These are phyloP conservation scores for Felis catus DNA, from an alignment of 2,113 vertebrate genomes.

Conservation along the genomic window DNA sequence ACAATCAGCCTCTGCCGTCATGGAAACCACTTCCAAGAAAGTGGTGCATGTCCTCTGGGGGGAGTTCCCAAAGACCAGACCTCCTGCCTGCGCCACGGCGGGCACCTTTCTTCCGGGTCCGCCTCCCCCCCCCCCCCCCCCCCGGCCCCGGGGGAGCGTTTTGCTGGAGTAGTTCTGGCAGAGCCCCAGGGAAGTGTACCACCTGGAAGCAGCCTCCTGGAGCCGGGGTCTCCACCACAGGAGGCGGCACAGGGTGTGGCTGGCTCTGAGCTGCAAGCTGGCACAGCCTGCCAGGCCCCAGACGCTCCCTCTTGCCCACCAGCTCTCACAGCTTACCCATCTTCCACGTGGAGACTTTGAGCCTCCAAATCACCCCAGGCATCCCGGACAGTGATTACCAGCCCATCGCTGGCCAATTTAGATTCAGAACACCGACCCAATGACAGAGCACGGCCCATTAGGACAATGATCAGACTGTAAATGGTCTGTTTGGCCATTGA, in stretches of 20 bases:
- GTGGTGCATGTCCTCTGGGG: neutral
- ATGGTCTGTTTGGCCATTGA: neutral
- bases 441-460: rapidly evolving
- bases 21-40: neutral
- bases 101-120: neutral
- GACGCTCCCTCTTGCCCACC: rapidly evolving
- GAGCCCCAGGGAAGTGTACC: neutral
- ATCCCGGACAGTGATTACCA: neutral
- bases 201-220: rapidly evolving
- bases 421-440: neutral
- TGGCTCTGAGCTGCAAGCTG: rapidly evolving
- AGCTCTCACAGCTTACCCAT: rapidly evolving
- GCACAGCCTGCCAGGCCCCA: rapidly evolving
- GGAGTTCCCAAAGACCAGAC: neutral
- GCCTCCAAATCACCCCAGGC: rapidly evolving
- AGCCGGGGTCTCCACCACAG: rapidly evolving
- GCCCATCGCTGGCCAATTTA: rapidly evolving
- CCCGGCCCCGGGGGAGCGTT: neutral
- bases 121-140: no score
- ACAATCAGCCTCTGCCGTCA: rapidly evolving
- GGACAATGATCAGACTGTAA: neutral
- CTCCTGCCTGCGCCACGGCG: neutral
- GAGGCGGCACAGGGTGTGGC: rapidly evolving
- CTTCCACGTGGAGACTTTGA: rapidly evolving
- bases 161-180: no score